phyloP scores from a whole-genome alignment of 2,797 vertebrate genomes.

The Argya squamiceps region DNA sequence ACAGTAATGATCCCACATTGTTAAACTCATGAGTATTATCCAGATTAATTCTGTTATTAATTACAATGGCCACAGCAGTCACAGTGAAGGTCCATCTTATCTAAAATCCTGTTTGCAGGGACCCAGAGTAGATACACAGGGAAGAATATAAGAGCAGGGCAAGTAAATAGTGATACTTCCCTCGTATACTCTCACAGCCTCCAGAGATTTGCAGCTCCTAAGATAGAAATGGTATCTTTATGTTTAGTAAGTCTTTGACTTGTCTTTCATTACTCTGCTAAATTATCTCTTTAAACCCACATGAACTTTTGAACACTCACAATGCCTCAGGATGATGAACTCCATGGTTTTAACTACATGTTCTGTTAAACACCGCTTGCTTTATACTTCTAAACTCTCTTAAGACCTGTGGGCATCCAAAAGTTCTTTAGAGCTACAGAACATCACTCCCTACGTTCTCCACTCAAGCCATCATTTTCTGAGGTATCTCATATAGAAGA shows the following conservation, averaged over 20 bases:
- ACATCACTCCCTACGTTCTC: not conserved
- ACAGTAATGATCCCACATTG: not conserved
- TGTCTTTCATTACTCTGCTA: slow-evolving; percentile 18
- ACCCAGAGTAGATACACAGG: not conserved
- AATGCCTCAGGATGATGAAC: not conserved
- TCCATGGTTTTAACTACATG: not conserved
- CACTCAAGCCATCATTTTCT: not conserved
- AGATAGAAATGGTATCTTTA: slow-evolving; percentile 64
- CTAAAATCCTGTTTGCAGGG: not conserved
- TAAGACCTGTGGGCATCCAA: not conserved
- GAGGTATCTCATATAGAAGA: not conserved
- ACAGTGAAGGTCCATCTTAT: not conserved
- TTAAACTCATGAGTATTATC: not conserved
- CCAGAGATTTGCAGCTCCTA: slow-evolving; percentile 68
- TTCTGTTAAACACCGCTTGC: not conserved
- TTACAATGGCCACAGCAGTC: not conserved
- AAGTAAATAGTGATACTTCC: slow-evolving; percentile 60
- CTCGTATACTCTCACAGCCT: slow-evolving; percentile 64
- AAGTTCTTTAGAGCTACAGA: not conserved
- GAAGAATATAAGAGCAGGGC: slow-evolving; percentile 32
- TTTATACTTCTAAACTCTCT: not conserved
- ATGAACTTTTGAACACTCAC: not conserved
- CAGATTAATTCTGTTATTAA: not conserved
- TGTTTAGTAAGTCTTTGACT: slow-evolving; percentile 47
- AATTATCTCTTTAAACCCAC: not conserved